Evolutionary conservation across 1,140 invertebrate species (phyloP).

Genomic region (Drosophila aff.): DNA sequence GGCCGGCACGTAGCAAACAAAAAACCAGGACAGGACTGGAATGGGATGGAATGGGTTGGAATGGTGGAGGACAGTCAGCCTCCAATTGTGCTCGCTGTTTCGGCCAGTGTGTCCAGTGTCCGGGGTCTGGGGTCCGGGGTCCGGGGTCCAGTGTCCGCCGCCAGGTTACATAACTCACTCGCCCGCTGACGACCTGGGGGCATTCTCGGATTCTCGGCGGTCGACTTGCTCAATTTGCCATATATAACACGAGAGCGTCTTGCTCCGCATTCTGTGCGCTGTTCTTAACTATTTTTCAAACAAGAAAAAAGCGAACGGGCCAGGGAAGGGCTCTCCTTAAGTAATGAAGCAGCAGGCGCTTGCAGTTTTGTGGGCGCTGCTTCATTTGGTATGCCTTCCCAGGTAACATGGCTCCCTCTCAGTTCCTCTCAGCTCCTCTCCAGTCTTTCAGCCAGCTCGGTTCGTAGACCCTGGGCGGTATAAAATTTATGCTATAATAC

Average conservation of each 20-base stretch:
- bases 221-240: conserved; percentile 80
- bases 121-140: conserved; percentile 39
- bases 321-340: conserved; percentile 39
- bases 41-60: neutral
- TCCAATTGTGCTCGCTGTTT: conserved; percentile 63
- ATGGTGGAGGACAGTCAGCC: conserved; percentile 23
- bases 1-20: conserved; percentile 62
- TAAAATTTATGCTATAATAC: conserved; percentile 82
- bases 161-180: conserved; percentile 77
- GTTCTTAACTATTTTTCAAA: conserved; percentile 81
- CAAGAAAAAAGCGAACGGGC: conserved; percentile 21
- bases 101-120: conserved; percentile 52
- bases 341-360: conserved; percentile 78
- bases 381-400: conserved; percentile 75
- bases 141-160: conserved; percentile 24
- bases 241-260: conserved; percentile 67
- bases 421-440: neutral
- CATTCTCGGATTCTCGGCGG: conserved; percentile 76
- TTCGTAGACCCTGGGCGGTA: conserved; percentile 81
- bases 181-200: conserved; percentile 67
- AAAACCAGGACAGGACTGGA: conserved; percentile 9
- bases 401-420: conserved; percentile 15
- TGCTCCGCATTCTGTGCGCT: conserved; percentile 25
- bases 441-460: conserved; percentile 10
- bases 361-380: conserved; percentile 79